Conservation (phyloP, 1,140 invertebrate genomes). For the Formica exsecta region DNA sequence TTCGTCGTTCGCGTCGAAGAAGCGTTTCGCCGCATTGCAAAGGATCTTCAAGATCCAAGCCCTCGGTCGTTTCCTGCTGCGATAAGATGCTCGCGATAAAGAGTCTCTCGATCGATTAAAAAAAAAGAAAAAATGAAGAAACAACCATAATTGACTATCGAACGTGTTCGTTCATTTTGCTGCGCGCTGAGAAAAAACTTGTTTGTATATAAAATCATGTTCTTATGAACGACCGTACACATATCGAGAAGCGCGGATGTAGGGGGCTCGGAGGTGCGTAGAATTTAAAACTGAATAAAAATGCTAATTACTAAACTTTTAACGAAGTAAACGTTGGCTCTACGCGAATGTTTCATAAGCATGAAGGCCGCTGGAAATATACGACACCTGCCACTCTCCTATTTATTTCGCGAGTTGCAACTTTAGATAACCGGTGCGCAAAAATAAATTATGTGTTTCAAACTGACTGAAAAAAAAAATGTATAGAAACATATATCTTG, state of each 20-base stretch:
- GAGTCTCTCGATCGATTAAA: neutral
- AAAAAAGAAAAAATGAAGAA: neutral
- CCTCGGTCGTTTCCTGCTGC: neutral
- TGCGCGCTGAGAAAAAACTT: neutral
- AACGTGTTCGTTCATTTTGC: neutral
- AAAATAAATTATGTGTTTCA: slow-evolving; percentile 50
- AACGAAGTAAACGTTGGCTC: slow-evolving; percentile 52
- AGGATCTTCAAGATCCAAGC: neutral
- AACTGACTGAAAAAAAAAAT: neutral
- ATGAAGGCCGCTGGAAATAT: slow-evolving; percentile 16
- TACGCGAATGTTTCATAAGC: neutral
- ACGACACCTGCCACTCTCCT: slow-evolving; percentile 36
- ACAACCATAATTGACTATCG: neutral
- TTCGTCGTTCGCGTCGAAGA: neutral
- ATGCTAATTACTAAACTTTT: slow-evolving; percentile 58
- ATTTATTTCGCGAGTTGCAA: slow-evolving; percentile 26
- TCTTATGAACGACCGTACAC: slow-evolving; percentile 46
- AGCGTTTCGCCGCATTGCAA: neutral
- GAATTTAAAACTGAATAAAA: slow-evolving; percentile 66
- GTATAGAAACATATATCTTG: neutral
- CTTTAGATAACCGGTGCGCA: slow-evolving; percentile 32
- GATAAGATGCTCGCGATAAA: slow-evolving; percentile 3
- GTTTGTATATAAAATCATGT: neutral
- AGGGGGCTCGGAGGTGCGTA: neutral
- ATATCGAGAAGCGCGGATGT: slow-evolving; percentile 15